Percentiles rank a stretch among this genome's conserved stretches.
phyloP scores from a whole-genome alignment of 1,140 invertebrate species.

The Leptestheria dahalacensis region DNA sequence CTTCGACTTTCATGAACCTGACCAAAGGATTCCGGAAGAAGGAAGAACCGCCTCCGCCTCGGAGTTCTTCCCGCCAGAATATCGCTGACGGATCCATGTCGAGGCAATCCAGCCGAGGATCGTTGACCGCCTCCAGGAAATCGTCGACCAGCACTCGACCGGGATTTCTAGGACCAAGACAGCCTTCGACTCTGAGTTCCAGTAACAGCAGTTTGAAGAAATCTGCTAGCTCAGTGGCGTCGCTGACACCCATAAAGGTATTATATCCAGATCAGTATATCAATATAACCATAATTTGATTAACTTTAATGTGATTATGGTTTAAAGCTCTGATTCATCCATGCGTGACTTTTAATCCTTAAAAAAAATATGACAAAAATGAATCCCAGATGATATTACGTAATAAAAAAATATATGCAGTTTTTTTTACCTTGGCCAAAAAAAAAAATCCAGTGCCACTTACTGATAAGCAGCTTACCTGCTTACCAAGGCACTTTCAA shows the following conservation, averaged over 20 bases:
- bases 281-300: no score
- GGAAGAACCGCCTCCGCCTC: neutral
- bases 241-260: slow-evolving; percentile 10
- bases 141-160: neutral
- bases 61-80: neutral
- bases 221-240: slow-evolving; percentile 11
- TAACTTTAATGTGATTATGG: no score
- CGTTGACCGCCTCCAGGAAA: slow-evolving; percentile 5
- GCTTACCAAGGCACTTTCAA: no score
- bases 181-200: slow-evolving; percentile 2
- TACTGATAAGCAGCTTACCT: no score
- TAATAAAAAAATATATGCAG: no score
- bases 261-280: no score
- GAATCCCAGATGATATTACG: no score
- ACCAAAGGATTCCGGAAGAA: neutral
- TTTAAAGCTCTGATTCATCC: no score
- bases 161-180: slow-evolving; percentile 1
- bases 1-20: slow-evolving; percentile 7
- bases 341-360: no score
- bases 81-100: neutral
- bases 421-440: no score
- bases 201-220: slow-evolving; percentile 11
- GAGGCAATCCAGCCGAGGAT: slow-evolving; percentile 9
- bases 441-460: no score
- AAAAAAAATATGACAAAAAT: no score